Evolutionary conservation across 2,888 invertebrate genomes (phyloP), one percentile per base, ranked within the genome.

Genomic region (Aethes cnicana): DNA sequence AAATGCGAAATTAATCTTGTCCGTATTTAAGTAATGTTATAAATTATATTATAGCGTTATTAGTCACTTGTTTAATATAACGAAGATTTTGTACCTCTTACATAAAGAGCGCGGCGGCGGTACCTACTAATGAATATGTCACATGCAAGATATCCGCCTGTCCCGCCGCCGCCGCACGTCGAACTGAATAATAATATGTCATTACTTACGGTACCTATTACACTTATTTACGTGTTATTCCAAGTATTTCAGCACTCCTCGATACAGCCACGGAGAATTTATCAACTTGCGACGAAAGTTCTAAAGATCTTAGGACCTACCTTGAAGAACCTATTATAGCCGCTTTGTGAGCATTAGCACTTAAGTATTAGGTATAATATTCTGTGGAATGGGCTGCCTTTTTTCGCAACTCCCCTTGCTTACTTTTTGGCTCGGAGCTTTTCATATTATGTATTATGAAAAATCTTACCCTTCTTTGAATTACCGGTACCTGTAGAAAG

Each of bases 401-500:
- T n/a, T n/a, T n/a, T n/a, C n/a, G n/a, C n/a, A n/a, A n/a, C n/a
- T 23, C 21, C 23, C 2, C 14, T 8, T 20, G 17, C 11, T 21
- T 4, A 18, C 17, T 33, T 41, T 25, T 32, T 9, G 32, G 25
- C 17, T 17, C 5, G 23, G 25, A 23, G n/a, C 2, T 23, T 36
- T 20, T 28, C 28, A 20, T 16, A 47, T 18, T 35, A 36, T 17
- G 7, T 14, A n/a, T n/a, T n/a, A n/a, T n/a, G n/a, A n/a, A n/a
- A n/a, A n/a, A n/a, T n/a, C n/a, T n/a, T n/a, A n/a, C 12, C 16
- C 18, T 30, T 4, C 30, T 36, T 23, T 25, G 39, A 44, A 50
- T 30, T 30, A 33, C 21, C 28, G 16, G 14, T 16, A 53, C 41
- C 30, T 47, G 48, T 26, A 47, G 18, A 47, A 43, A 48, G 32